Evolutionary conservation across 2,888 invertebrate genomes (phyloP).

Genomic region (Rhagophthalmus giganteus): DNA sequence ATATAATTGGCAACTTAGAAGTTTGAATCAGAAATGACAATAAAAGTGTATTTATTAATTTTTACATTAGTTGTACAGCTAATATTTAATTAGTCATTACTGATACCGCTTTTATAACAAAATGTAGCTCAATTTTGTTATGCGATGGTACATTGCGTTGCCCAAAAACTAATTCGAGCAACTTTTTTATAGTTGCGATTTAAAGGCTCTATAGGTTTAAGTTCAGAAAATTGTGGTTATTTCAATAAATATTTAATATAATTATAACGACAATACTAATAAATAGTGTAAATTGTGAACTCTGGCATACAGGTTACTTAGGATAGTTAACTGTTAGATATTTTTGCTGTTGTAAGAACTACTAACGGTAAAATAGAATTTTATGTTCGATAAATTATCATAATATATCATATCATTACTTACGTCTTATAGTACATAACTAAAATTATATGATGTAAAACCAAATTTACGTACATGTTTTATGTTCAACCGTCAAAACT

Average conservation of each 20-base stretch:
- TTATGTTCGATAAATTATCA: not conserved
- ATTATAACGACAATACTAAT: conserved; percentile 48
- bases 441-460: not conserved
- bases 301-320: conserved; percentile 47
- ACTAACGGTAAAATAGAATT: conserved; percentile 7
- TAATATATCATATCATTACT: not conserved
- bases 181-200: not conserved
- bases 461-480: not conserved
- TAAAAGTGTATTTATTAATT: conserved; percentile 26
- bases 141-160: not conserved
- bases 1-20: conserved; percentile 22
- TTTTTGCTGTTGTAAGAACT: conserved; percentile 41
- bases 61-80: conserved; percentile 12
- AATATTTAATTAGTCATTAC: conserved; percentile 9
- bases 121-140: conserved; percentile 20
- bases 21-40: conserved; percentile 36
- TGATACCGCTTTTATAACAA: conserved; percentile 8
- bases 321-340: conserved; percentile 40
- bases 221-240: conserved; percentile 5
- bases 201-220: not conserved
- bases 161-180: too few species aligned
- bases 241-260: conserved; percentile 14
- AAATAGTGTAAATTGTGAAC: conserved; percentile 42
- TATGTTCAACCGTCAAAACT: not conserved
- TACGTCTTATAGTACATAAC: not conserved